Base-by-base conservation (phyloP, 1,140 invertebrate genomes). In the Trinorchestia longiramus region DNA sequence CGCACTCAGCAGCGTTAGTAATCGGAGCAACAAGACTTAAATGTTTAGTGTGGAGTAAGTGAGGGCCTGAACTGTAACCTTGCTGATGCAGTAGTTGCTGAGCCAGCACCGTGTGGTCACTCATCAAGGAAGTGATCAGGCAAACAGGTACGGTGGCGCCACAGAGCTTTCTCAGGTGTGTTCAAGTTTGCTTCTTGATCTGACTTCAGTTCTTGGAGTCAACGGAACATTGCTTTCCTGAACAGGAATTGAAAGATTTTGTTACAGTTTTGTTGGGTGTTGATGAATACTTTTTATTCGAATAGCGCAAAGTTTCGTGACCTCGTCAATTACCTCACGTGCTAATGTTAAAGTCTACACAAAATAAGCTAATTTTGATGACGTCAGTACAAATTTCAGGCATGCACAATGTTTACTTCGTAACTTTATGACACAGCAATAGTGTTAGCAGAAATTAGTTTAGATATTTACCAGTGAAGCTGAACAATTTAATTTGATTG, bases 131-230 rank as follows among this genome's bases (percentile, higher is more conserved):
- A 77, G 62, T 77, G 47, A 77, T 77, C 11, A 23, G 28, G 62
- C 62, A 77, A 77, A 77, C 62, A 77, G 62, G 62, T 77, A 77
- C 62, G 62, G 62, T 77, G 62, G 62, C 62, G 62, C 62, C 62
- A 77, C 15, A 11, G 62, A 77, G 62, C 62, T 11, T 36, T 28
- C 28, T 23, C 62, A 77, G 62, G 62, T 77, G 62, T 23, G 62
- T 36, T 15, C 28, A 23, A 11, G 28, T 77, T 77, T 77, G 62
- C 62, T 77, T 77, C 62, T 77, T 77, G 11, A 77, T 77, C 28
- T 77, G 15, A 77, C 62, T 77, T 77, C 11, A 15, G 62, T 77
- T 77, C 62, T 36, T 77, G 62, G 3, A 11, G 62, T 53, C 19
- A 36, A 11, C 15, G 11, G 28, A 77, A 77, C 62, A 19, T 28